Evolutionary conservation across 2,888 invertebrate species (phyloP), one percentile per base, ranked within the genome.

Genomic region (Lutraria lutraria): DNA sequence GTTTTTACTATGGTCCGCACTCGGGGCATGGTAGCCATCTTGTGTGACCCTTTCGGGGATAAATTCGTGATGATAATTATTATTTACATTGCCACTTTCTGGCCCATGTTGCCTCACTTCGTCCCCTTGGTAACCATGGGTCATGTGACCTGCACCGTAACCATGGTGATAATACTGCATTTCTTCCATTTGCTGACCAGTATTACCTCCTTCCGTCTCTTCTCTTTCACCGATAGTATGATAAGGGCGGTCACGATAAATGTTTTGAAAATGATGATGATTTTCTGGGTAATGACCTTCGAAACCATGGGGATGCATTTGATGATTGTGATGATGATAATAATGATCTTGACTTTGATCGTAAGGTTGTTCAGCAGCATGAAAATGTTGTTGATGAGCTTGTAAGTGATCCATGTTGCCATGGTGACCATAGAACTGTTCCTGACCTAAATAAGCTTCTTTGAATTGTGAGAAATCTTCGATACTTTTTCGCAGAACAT

Each of bases 131-230:
- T 76, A 86, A 88, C 87, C 88, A 63, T 86, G 86, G 63, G 52
- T 31, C 25, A 83, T 6, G 56, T 63, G 82, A 83, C 82, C 82
- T 31, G 52, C 72, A 72, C 72, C 63, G 29, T 92, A 89, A 53
- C 83, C 82, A 84, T 56, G 86, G 80, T 88, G 85, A 82, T 76
- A 87, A 63, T 80, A 91, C 21, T 81, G 88, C 31, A 79, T 72
- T 25, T 88, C 76, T 56, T 56, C 63, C n/a, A 72, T 4, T 29
- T 85, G 52, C 80, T 43, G 79, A 0, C n/a, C 80, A 13, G 86
- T 91, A 85, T 93, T 93, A 3, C 93, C 93, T 8, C 93, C 93
- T 80, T 93, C 93, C 0, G 93, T 89, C 81, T 93, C 92, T 29
- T 91, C 93, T 34, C 93, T 25, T 72, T 92, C 91, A 25, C 90